Percentiles rank a stretch among this genome's conserved stretches.
Conservation (phyloP, 2,113 vertebrate species). For the Cervus canadensis region DNA sequence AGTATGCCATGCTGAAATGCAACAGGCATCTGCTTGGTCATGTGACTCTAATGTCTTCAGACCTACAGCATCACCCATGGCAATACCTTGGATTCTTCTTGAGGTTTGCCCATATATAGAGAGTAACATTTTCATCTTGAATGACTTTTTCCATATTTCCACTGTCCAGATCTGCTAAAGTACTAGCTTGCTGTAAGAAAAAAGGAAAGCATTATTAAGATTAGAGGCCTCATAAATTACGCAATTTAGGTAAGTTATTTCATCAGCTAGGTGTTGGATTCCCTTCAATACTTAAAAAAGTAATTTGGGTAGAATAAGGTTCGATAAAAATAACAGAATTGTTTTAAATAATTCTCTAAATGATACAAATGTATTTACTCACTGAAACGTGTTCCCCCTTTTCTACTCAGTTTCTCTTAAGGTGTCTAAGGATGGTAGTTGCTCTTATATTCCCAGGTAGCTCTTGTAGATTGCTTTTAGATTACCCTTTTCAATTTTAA, state of each 20-base stretch:
- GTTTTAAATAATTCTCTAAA: neutral
- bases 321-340: neutral
- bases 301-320: neutral
- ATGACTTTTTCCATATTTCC: constrained; percentile 92
- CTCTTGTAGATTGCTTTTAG: neutral
- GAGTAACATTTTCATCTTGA: constrained; percentile 81
- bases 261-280: neutral
- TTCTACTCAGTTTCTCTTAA: neutral
- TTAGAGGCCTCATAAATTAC: neutral
- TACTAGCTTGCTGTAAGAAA: constrained; percentile 81
- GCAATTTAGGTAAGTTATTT: neutral
- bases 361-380: neutral
- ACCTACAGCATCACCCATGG: neutral
- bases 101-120: constrained; percentile 95
- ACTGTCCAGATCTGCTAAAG: constrained; percentile 84
- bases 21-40: neutral
- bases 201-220: neutral
- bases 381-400: neutral
- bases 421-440: neutral
- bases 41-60: neutral
- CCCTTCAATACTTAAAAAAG: neutral
- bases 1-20: neutral
- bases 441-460: neutral
- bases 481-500: neutral
- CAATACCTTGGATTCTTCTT: constrained; percentile 90